A percentile compares a stretch with the other conserved stretches of the same genome.
These are phyloP conservation scores for Ctenopoma multispine DNA, from an alignment of 2,797 vertebrate genomes.

Conservation along the genomic window DNA sequence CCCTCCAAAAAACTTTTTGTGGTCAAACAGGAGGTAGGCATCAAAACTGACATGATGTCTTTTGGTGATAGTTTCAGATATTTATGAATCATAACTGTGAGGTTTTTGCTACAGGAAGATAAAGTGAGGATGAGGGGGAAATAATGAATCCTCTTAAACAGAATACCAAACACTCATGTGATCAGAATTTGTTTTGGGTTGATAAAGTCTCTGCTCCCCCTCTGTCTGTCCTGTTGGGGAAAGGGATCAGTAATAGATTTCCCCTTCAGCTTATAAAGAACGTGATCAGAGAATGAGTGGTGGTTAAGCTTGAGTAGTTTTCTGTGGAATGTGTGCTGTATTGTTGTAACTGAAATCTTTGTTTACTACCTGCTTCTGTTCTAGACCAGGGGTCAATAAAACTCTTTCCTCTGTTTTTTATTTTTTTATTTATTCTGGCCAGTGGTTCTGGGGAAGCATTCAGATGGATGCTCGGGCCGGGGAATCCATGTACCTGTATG, in stretches of 20 bases:
- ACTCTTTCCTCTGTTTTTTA: slow-evolving; percentile 3
- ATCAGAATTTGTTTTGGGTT: slow-evolving; percentile 41
- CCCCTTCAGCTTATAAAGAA: slow-evolving; percentile 41
- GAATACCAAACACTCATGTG: slow-evolving; percentile 44
- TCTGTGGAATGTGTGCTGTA: slow-evolving; percentile 2
- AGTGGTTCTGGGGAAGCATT: slow-evolving; percentile 99
- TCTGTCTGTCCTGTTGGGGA: slow-evolving; percentile 22
- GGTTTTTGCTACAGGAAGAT: slow-evolving; percentile 5
- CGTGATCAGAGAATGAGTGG: slow-evolving; percentile 27
- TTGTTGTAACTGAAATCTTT: slow-evolving; percentile 10
- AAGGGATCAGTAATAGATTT: slow-evolving; percentile 58
- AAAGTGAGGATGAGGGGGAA: neutral
- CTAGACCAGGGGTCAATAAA: slow-evolving; percentile 8
- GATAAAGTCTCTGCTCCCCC: slow-evolving; percentile 23
- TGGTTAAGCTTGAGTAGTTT: slow-evolving; percentile 35
- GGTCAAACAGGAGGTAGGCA: slow-evolving; percentile 95
- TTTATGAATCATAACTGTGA: too few relatives aligned
- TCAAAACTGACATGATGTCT: neutral
- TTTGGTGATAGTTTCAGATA: too few relatives aligned
- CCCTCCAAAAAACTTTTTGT: slow-evolving; percentile 90
- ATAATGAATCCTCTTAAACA: slow-evolving; percentile 28
- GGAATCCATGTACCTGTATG: slow-evolving; percentile 97
- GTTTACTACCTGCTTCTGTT: neutral
- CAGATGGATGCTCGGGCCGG: slow-evolving; percentile 98
- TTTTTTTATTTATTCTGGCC: slow-evolving; percentile 16